These are phyloP conservation scores for Brachionus manjavacas DNA, from an alignment of 1,140 invertebrate genomes.

Conservation along the genomic window DNA sequence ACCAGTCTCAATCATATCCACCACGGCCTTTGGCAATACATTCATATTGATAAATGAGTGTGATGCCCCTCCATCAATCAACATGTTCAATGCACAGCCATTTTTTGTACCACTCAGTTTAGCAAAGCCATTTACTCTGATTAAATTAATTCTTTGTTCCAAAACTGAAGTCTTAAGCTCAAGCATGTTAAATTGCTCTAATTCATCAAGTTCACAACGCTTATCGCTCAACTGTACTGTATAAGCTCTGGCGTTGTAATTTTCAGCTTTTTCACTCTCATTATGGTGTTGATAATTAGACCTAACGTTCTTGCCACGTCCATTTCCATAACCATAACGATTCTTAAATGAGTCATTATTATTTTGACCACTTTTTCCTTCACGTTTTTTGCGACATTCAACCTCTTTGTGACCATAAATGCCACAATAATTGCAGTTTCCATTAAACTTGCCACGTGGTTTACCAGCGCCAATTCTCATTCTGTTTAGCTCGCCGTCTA, in stretches of 20 bases:
- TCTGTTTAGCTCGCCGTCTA: background rate
- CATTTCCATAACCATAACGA: no score
- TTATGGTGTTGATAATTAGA: no score
- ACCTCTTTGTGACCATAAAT: background rate
- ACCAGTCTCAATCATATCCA: background rate
- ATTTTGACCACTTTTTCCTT: background rate
- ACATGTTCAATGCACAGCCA: background rate
- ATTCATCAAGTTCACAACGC: background rate
- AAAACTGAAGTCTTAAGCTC: background rate
- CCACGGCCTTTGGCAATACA: background rate
- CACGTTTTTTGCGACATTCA: background rate
- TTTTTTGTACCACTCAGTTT: background rate
- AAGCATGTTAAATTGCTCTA: background rate
- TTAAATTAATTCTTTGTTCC: background rate
- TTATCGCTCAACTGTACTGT: background rate
- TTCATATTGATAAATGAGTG: conserved; percentile 1
- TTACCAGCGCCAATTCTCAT: background rate
- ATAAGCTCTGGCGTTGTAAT: background rate
- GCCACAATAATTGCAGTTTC: background rate
- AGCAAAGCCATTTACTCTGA: background rate
- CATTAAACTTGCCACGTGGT: background rate
- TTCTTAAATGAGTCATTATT: background rate
- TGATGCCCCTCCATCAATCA: background rate
- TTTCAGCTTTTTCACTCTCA: background rate
- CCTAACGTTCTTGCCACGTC: no score